Evolutionary conservation across 1,140 invertebrate species (phyloP), one percentile per base, ranked within the genome.

Genomic region (Babylonia areolata): DNA sequence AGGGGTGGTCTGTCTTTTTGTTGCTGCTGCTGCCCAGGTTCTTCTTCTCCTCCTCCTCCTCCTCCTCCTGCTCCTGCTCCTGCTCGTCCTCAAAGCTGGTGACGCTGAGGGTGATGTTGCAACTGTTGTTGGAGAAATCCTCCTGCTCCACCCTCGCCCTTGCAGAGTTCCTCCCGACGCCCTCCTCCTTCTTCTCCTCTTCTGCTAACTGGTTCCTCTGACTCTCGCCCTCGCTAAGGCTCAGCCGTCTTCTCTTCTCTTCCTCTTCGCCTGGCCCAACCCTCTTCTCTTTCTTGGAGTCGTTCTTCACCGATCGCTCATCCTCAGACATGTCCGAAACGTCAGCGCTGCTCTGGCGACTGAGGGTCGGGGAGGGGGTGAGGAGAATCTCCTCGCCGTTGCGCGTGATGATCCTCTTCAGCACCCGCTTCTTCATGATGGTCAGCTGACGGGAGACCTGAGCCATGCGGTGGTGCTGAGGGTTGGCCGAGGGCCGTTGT

Each of bases 331-430:
- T n/a, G 39, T 89, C 90, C 1, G 90, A 91, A 31, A 87, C 85
- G 35, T 91, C 90, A 1, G 85, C 90, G 85, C 90, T 90, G 51
- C 89, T 90, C 37, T 91, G 90, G 20, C 91, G 84, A 0, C 90
- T 91, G 0, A 90, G 33, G 6, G 90, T 87, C 2, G 91, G 92
- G 6, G 91, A 91, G 15, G 90, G 89, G 23, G 87, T 87, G n/a
- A 84, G 87, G 33, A 92, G 87, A 28, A 93, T 90, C 58, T 93
- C 91, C 71, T 92, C 90, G 0, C 92, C 92, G 84, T 90, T 90
- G n/a, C 85, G 54, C 5, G 91, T 90, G 2, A 92, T 90, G 1
- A 93, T 89, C 46, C 90, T 90, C 81, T 90, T 90, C 39, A 93
- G 80, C 46, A 93, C 89, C 28, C 92, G 82, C 31, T 91, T 87